These are phyloP conservation scores for Coregonus clupeaformis DNA, from an alignment of 2,113 vertebrate genomes.

Conservation along the genomic window DNA sequence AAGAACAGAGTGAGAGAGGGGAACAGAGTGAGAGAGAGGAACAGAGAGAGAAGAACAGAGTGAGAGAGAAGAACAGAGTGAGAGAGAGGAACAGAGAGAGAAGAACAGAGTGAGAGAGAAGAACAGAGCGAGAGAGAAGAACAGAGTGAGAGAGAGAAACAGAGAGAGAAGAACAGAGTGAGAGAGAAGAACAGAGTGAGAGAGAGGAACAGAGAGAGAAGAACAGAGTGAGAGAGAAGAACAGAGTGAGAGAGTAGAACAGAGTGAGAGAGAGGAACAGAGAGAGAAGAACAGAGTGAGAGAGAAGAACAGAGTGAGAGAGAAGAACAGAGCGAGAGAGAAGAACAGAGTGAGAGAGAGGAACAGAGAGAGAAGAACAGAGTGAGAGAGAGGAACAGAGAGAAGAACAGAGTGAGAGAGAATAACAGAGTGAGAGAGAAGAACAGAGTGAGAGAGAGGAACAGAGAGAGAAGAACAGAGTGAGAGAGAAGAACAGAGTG, in stretches of 20 bases:
- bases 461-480: neutral
- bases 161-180: too few species aligned
- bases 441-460: constrained; percentile 23
- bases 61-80: neutral
- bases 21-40: constrained; percentile 34
- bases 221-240: neutral
- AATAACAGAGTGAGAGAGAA: neutral
- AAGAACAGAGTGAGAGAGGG: neutral
- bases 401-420: constrained; percentile 4
- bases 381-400: constrained; percentile 11
- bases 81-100: neutral
- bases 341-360: constrained; percentile 9
- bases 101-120: constrained; percentile 9
- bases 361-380: too few species aligned
- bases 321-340: constrained; percentile 40
- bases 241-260: neutral
- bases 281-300: constrained; percentile 8
- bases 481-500: too few species aligned
- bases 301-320: constrained; percentile 41
- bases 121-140: neutral
- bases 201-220: neutral
- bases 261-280: neutral
- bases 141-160: neutral
- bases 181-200: neutral
- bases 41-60: constrained; percentile 10